Evolutionary conservation across 2,888 invertebrate species (phyloP).

Genomic region (Resseliella maxima): DNA sequence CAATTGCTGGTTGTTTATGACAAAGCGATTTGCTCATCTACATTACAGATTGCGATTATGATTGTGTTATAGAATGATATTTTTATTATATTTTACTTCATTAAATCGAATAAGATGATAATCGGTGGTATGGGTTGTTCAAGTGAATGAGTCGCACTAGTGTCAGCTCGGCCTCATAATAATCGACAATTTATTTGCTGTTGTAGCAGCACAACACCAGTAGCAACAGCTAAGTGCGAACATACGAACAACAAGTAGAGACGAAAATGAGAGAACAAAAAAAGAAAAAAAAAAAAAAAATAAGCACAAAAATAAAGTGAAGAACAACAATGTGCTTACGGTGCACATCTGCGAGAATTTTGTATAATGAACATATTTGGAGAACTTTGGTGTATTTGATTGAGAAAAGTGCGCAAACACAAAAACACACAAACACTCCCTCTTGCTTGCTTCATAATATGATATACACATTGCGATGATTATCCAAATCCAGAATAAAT

Average conservation of each 20-base stretch:
- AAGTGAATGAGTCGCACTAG: not conserved
- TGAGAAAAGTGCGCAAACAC: not conserved
- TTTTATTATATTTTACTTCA: constrained; percentile 44
- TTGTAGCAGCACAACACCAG: no score
- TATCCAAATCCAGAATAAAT: constrained; percentile 19
- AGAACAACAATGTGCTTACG: constrained; percentile 21
- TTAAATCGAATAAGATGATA: constrained; percentile 30
- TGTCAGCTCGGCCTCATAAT: not conserved
- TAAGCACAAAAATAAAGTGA: not conserved
- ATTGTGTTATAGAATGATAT: constrained; percentile 12
- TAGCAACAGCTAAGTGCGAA: no score
- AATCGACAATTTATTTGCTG: constrained; percentile 37
- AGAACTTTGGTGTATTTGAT: not conserved
- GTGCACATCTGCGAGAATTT: constrained; percentile 37
- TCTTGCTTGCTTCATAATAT: not conserved
- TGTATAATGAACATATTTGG: constrained; percentile 18
- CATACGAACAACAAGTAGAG: not conserved
- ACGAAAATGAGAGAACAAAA: not conserved
- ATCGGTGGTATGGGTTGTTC: not conserved
- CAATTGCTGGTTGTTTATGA: no score
- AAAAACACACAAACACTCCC: not conserved
- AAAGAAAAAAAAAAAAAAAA: not conserved
- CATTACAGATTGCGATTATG: constrained; percentile 48
- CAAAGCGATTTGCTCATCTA: not conserved
- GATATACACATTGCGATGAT: not conserved